A percentile compares a stretch with the other conserved stretches of the same genome.
Evolutionary conservation across 2,113 vertebrate species (phyloP).

Genomic region (Verasper variegatus): DNA sequence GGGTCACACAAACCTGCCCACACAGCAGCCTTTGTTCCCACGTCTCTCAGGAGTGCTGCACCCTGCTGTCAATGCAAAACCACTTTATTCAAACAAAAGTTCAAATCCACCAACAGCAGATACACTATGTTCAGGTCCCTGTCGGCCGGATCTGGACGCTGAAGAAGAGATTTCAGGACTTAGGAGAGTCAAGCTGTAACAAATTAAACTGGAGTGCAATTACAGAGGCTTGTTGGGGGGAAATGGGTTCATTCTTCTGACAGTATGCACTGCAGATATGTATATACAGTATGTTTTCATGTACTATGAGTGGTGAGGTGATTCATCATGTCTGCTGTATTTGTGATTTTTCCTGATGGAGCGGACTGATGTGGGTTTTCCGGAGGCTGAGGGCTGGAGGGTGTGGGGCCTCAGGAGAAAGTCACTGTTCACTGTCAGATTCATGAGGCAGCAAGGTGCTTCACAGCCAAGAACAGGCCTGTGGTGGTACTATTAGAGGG

Average conservation of each 20-base stretch:
- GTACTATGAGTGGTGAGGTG: slow-evolving; percentile 30
- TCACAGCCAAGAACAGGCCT: background rate
- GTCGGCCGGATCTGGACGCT: slow-evolving; percentile 1
- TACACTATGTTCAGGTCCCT: slow-evolving; percentile 12
- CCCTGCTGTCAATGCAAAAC: slow-evolving; percentile 53
- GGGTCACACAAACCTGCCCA: slow-evolving; percentile 41
- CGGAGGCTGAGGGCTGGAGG: slow-evolving; percentile 4
- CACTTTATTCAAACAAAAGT: slow-evolving; percentile 58
- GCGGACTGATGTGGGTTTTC: slow-evolving; percentile 29
- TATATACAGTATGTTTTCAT: slow-evolving; percentile 65
- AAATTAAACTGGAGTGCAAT: slow-evolving; percentile 28
- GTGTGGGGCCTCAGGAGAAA: slow-evolving; percentile 1
- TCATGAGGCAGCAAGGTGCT: slow-evolving; percentile 18
- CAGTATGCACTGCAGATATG: slow-evolving; percentile 30
- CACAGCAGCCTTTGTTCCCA: slow-evolving; percentile 57
- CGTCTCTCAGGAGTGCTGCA: slow-evolving; percentile 48
- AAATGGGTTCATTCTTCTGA: slow-evolving; percentile 34
- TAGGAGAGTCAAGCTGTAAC: slow-evolving; percentile 32
- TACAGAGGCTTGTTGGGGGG: slow-evolving; percentile 16
- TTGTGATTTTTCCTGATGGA: slow-evolving; percentile 66
- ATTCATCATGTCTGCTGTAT: slow-evolving; percentile 56
- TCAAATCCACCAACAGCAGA: slow-evolving; percentile 39
- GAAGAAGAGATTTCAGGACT: slow-evolving; percentile 13
- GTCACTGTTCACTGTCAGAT: slow-evolving; percentile 53
- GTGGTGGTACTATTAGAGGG: background rate